Base-by-base conservation (phyloP, 1,140 invertebrate genomes). In the Popillia japonica region DNA sequence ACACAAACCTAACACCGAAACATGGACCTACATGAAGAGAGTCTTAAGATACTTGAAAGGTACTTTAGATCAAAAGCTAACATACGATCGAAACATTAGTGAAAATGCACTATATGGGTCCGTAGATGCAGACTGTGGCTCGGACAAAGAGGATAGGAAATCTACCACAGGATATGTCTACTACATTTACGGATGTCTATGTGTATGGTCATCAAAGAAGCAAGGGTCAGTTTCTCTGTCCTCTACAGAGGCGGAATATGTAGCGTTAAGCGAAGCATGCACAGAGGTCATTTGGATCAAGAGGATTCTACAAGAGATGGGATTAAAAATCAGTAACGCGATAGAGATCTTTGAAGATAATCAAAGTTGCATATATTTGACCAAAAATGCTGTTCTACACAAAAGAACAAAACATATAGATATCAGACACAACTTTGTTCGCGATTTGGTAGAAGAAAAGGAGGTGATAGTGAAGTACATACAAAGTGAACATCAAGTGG, bases 1-100 rank as follows among this genome's bases (percentile, higher is more conserved):
- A 68, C 20, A 23, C 27, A 68, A 68, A 74, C 20, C 20, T 74
- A 74, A 74, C 34, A 34, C 34, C 17, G 72, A 74, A 74, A 17
- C 34, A 7, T 74, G 72, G 72, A 74, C 9, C 10, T 74, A 40
- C 40, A 2, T 74, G 6, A 74, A 74, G 34, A 27, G 72, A 74
- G 0, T 74, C n/a, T 40, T 74, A 8, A 74, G 22, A 40, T 74
- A 74, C 34, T 27, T 74, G 20, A 74, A 74, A 34, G 20, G 72
- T 23, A 40, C 72, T 40, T 6, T 74, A 10, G 11, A 74, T 14
- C 17, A 27, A 34, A 74, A 74, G 34, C 17, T 74, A 10, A 74
- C 72, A 74, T 74, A 74, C 27, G 72, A 10, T 9, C 10, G 72
- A 74, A 74, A 42, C 23, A 40, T 2, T 10, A 10, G 23, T 14